phyloP scores from a whole-genome alignment of 64 coral and sea anemone species.

The Dendrophyllia cribrosa region DNA sequence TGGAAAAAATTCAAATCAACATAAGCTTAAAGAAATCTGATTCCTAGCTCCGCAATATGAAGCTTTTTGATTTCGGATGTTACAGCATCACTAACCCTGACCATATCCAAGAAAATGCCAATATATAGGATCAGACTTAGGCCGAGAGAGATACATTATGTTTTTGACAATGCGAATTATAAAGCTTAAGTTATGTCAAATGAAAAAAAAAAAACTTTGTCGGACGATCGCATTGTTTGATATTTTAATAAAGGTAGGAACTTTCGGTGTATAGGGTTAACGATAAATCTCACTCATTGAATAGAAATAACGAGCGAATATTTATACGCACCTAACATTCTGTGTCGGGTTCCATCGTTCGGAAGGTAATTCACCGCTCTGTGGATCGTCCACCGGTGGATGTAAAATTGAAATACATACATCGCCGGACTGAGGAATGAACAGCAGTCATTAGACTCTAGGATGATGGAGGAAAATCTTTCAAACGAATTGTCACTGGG shows the following conservation, averaged over 20 bases:
- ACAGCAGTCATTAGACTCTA: constrained; percentile 17
- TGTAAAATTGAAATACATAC: constrained; percentile 99
- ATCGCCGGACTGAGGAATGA: constrained; percentile 85
- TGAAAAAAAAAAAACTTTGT: background rate
- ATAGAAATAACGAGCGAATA: background rate
- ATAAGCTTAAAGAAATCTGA: background rate
- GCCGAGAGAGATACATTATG: no score
- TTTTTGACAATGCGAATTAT: no score
- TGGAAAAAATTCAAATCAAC: background rate
- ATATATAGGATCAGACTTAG: no score
- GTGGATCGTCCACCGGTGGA: constrained; percentile 98
- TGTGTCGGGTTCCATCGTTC: constrained; percentile 99
- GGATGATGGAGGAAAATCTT: background rate
- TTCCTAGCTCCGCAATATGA: background rate
- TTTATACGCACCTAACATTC: constrained; percentile 88
- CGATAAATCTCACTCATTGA: no score
- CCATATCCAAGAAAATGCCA: no score
- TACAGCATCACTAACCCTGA: no score
- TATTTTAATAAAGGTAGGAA: background rate
- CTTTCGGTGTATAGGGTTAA: background rate
- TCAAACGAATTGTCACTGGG: background rate
- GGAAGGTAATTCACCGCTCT: constrained; percentile 96
- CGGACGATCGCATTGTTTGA: background rate
- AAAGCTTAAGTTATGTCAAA: no score
- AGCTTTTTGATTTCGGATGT: background rate